phyloP scores from a whole-genome alignment of 1,140 invertebrate species.

The Calliopsis andreniformis region DNA sequence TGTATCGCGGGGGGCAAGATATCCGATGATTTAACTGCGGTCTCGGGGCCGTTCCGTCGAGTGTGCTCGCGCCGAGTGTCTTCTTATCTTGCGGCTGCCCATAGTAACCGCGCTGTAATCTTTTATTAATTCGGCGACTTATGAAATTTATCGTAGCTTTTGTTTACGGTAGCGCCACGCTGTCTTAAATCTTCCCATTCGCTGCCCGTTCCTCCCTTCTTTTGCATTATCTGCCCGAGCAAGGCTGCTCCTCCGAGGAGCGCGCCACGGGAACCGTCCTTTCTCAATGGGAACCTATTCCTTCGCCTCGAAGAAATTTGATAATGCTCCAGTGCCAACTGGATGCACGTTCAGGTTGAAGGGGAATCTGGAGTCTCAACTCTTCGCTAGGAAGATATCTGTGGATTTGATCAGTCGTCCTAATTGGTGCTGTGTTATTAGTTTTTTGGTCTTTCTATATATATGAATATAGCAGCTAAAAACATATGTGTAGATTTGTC shows the following conservation, averaged over 20 bases:
- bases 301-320: neutral
- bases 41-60: constrained; percentile 70
- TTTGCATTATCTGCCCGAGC: constrained; percentile 71
- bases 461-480: too few relatives aligned
- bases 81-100: constrained; percentile 77
- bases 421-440: too few relatives aligned
- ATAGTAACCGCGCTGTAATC: constrained; percentile 80
- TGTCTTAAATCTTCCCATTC: constrained; percentile 75
- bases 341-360: too few relatives aligned
- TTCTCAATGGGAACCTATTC: constrained; percentile 1
- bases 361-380: too few relatives aligned
- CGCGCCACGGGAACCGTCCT: neutral
- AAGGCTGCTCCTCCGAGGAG: constrained; percentile 9
- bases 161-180: constrained; percentile 75
- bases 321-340: neutral
- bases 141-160: constrained; percentile 81
- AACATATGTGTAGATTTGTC: too few relatives aligned
- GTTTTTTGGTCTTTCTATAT: too few relatives aligned
- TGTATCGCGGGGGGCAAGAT: constrained; percentile 80
- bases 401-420: too few relatives aligned
- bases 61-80: constrained; percentile 61
- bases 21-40: constrained; percentile 81
- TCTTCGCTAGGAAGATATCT: too few relatives aligned
- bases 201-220: constrained; percentile 62
- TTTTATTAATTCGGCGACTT: constrained; percentile 83